These are phyloP conservation scores for Augochlorella aurata DNA, from an alignment of 2,888 invertebrate species.

Conservation along the genomic window DNA sequence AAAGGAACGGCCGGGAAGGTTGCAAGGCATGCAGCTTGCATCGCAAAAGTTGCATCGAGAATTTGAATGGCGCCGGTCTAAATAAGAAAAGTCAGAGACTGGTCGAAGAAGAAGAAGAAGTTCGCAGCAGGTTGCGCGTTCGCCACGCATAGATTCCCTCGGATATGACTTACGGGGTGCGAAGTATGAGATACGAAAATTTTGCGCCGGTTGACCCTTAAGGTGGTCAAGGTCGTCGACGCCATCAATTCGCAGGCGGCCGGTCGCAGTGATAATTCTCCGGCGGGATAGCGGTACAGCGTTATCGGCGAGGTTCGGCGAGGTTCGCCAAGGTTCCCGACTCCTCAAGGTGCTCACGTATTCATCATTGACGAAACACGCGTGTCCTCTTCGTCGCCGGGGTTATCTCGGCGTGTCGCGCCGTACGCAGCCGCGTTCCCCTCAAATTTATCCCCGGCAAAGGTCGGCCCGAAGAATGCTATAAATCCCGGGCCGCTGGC, in stretches of 20 bases:
- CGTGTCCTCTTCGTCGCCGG: not conserved
- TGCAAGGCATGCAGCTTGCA: not conserved
- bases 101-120: not conserved
- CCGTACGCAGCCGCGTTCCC: conserved; percentile 14
- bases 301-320: conserved; percentile 34
- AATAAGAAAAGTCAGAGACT: not conserved
- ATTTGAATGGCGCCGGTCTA: not conserved
- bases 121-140: not conserved
- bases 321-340: conserved; percentile 7
- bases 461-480: conserved; percentile 45
- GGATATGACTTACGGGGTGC: not conserved
- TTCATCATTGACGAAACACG: conserved; percentile 35
- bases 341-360: conserved; percentile 14
- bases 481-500: conserved; percentile 45
- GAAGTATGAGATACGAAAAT: not conserved
- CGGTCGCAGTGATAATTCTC: conserved; percentile 23
- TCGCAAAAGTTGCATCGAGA: not conserved
- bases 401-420: conserved; percentile 35
- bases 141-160: too few species aligned
- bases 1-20: too few species aligned
- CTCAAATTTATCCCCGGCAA: conserved; percentile 42
- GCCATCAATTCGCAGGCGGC: not conserved
- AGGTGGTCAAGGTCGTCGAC: conserved; percentile 5
- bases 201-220: not conserved
- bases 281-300: conserved; percentile 36